Evolutionary conservation across 2,797 vertebrate genomes (phyloP).

Genomic region (Silurus aristotelis): DNA sequence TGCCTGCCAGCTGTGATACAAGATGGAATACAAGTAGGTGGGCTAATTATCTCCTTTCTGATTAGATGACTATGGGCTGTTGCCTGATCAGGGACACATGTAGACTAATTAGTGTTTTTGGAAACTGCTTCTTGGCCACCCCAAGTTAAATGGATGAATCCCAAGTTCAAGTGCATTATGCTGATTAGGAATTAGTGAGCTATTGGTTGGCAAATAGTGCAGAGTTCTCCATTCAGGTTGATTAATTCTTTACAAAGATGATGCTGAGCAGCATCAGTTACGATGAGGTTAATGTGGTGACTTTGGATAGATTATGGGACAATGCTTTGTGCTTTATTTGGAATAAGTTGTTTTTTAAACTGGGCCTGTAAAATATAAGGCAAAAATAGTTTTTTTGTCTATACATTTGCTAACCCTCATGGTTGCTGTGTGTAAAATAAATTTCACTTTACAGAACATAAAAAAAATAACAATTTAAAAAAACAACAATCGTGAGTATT

Average conservation of each 20-base stretch:
- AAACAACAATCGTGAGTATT: not conserved
- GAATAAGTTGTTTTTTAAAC: not conserved
- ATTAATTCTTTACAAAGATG: slow-evolving; percentile 9
- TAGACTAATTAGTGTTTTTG: slow-evolving; percentile 61
- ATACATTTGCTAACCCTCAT: not conserved
- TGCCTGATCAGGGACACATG: slow-evolving; percentile 64
- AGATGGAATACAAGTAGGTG: slow-evolving; percentile 36
- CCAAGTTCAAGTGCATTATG: slow-evolving; percentile 37
- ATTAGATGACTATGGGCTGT: slow-evolving; percentile 50
- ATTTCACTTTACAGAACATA: not conserved
- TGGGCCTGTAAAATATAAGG: not conserved
- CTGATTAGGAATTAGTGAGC: slow-evolving; percentile 43
- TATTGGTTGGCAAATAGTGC: not conserved
- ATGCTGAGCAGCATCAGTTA: slow-evolving; percentile 12
- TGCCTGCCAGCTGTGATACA: slow-evolving; percentile 57
- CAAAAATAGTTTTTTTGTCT: too few species aligned
- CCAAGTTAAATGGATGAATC: slow-evolving; percentile 47
- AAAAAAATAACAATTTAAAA: not conserved
- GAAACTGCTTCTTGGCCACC: slow-evolving; percentile 56
- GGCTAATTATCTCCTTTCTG: slow-evolving; percentile 59
- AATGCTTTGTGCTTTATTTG: not conserved
- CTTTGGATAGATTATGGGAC: not conserved
- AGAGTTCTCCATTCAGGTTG: not conserved
- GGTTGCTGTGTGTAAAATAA: not conserved
- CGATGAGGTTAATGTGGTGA: not conserved